A percentile compares a stretch with the other conserved stretches of the same genome.
Conservation (phyloP, 2,888 invertebrate genomes). For the Nephrotoma flavescens region DNA sequence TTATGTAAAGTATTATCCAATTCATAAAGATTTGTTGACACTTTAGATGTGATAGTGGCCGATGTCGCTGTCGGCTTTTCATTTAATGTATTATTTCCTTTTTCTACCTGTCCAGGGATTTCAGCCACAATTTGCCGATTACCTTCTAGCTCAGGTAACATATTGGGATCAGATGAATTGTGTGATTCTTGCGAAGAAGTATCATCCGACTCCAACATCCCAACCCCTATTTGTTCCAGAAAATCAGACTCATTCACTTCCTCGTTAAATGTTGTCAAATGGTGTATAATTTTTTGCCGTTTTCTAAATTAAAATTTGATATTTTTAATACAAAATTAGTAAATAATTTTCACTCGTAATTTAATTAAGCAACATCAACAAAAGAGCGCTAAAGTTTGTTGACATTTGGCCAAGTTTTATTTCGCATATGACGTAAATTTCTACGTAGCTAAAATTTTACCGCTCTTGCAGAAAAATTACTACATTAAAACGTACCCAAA, state of each 20-base stretch:
- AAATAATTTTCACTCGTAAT: neutral
- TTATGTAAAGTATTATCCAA: neutral
- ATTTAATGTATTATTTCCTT: neutral
- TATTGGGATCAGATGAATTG: neutral
- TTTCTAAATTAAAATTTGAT: neutral
- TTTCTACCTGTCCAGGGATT: neutral
- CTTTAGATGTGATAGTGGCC: neutral
- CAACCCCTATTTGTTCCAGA: constrained; percentile 43
- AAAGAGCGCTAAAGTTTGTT: neutral
- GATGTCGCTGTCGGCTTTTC: neutral
- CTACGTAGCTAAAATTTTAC: neutral
- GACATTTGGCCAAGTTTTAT: neutral
- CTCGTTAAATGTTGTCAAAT: neutral
- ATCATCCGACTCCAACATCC: constrained; percentile 40
- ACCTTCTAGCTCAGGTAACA: neutral
- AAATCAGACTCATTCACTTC: constrained; percentile 33
- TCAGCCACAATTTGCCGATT: neutral
- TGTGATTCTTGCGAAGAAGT: constrained; percentile 22
- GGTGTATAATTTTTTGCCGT: neutral
- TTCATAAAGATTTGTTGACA: neutral
- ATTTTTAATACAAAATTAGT: neutral
- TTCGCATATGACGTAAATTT: neutral
- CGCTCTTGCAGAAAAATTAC: neutral
- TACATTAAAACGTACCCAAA: neutral
- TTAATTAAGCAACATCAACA: neutral